Conservation (phyloP, 2,888 invertebrate species). For the Lysandra bellargus region DNA sequence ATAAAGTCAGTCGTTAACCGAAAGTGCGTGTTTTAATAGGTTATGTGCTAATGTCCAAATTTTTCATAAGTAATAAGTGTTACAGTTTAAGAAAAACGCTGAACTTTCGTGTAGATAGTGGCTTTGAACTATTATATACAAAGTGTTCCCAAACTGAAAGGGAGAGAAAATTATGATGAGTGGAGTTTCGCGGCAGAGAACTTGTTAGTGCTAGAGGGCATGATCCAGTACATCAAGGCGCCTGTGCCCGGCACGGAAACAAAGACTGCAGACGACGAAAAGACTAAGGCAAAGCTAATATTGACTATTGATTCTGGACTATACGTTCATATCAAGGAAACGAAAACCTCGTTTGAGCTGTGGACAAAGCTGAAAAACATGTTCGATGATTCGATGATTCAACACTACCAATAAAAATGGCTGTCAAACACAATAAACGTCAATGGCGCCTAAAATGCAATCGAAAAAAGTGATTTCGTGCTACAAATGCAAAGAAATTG, state of each 20-base stretch:
- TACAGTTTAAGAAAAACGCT: too few species aligned
- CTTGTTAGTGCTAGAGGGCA: neutral
- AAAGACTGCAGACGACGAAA: conserved; percentile 11
- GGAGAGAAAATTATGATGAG: neutral
- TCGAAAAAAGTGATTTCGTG: conserved; percentile 30
- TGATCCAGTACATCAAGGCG: neutral
- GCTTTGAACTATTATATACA: too few species aligned
- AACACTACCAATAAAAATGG: neutral
- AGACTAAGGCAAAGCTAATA: conserved; percentile 35
- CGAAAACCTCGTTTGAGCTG: conserved; percentile 15
- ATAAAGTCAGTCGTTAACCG: too few species aligned
- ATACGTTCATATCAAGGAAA: neutral
- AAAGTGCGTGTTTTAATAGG: too few species aligned
- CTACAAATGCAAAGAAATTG: conserved; percentile 37
- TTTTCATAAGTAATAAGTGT: too few species aligned
- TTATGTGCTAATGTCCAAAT: too few species aligned
- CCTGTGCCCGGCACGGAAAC: neutral
- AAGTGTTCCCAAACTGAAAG: neutral
- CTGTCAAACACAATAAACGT: conserved; percentile 16
- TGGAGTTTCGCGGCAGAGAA: neutral
- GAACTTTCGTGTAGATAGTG: too few species aligned
- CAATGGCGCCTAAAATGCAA: neutral
- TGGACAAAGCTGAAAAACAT: conserved; percentile 40
- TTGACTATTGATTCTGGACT: neutral
- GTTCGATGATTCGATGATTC: conserved; percentile 41